These are phyloP conservation scores for Corythoichthys haematopterus DNA, from an alignment of 2,113 vertebrate species.

Conservation along the genomic window DNA sequence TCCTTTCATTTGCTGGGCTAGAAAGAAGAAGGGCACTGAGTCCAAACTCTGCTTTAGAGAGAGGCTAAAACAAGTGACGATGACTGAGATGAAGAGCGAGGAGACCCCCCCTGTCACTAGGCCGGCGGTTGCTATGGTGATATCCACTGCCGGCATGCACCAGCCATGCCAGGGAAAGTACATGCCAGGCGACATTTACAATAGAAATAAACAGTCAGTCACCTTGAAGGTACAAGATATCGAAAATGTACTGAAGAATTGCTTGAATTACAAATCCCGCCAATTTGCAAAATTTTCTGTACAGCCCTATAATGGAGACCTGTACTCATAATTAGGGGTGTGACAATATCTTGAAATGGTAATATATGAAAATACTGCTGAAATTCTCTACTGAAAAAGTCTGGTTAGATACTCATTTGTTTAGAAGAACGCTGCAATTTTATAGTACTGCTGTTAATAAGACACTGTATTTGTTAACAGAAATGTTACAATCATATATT, in stretches of 20 bases:
- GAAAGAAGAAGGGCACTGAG: background rate
- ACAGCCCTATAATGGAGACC: too few species aligned
- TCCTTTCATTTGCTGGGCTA: background rate
- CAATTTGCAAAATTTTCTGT: background rate
- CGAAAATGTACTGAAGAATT: background rate
- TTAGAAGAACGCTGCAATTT: too few species aligned
- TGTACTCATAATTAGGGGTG: too few species aligned
- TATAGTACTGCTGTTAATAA: too few species aligned
- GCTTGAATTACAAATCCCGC: background rate
- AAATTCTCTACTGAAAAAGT: too few species aligned
- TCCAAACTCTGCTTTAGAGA: background rate
- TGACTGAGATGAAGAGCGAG: slow-evolving; percentile 12
- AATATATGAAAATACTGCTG: too few species aligned
- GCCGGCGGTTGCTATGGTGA: slow-evolving; percentile 48
- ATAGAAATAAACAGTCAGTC: slow-evolving; percentile 20
- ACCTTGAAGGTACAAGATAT: background rate
- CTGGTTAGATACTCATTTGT: too few species aligned
- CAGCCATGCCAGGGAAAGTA: slow-evolving; percentile 44
- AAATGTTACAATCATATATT: too few species aligned
- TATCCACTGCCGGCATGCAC: slow-evolving; percentile 29
- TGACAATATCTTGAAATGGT: too few species aligned
- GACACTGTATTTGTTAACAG: too few species aligned
- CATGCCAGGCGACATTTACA: slow-evolving; percentile 44
- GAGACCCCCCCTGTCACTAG: slow-evolving; percentile 42
- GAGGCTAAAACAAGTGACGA: background rate